These are phyloP conservation scores for Epicauta chinensis DNA, from an alignment of 1,140 invertebrate genomes.

Conservation along the genomic window DNA sequence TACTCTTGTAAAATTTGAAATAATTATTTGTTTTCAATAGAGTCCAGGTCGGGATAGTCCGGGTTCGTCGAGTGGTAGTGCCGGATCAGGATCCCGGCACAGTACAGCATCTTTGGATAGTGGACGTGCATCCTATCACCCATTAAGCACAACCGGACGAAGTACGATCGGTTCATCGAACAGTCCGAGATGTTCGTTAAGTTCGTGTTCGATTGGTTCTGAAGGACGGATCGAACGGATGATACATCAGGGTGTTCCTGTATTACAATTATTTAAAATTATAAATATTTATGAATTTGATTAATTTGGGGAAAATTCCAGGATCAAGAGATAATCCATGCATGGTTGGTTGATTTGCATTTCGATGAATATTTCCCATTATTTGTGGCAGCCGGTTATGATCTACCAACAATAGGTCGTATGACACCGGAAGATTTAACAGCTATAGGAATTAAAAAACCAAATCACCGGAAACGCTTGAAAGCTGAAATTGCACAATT, in stretches of 20 bases:
- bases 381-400: slow-evolving; percentile 94
- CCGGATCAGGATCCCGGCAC: slow-evolving; percentile 69
- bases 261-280: slow-evolving; percentile 38
- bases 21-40: slow-evolving; percentile 42
- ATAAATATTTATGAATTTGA: no score
- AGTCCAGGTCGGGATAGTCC: slow-evolving; percentile 85
- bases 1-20: neutral
- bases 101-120: slow-evolving; percentile 90
- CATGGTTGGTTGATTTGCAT: slow-evolving; percentile 90
- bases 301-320: slow-evolving; percentile 39
- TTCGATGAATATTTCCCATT: slow-evolving; percentile 94
- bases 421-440: slow-evolving; percentile 96
- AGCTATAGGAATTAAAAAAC: slow-evolving; percentile 90
- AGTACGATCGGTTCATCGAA: slow-evolving; percentile 42
- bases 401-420: slow-evolving; percentile 92
- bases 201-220: slow-evolving; percentile 70
- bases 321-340: slow-evolving; percentile 88
- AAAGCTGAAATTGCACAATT: slow-evolving; percentile 95
- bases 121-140: slow-evolving; percentile 74
- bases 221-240: slow-evolving; percentile 58
- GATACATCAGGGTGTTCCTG: slow-evolving; percentile 58
- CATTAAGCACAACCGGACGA: slow-evolving; percentile 42
- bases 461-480: slow-evolving; percentile 90
- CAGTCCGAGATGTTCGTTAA: slow-evolving; percentile 54
- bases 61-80: slow-evolving; percentile 76